Evolutionary conservation across 2,113 vertebrate genomes (phyloP).

Genomic region (Hippocampus zosterae): DNA sequence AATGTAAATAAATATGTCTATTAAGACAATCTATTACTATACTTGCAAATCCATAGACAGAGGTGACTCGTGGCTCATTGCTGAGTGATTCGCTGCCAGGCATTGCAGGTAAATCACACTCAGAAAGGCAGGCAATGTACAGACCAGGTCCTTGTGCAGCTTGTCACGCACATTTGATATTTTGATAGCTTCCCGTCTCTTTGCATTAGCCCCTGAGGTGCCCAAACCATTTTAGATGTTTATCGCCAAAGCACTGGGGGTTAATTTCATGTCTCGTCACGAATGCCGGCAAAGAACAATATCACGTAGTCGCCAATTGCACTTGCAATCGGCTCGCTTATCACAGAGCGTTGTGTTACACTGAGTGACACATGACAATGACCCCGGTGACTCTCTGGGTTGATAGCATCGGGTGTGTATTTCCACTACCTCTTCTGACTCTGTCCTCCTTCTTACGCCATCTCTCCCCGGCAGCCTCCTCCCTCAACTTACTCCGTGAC

Average conservation of each 20-base stretch:
- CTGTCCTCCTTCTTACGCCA: slow-evolving; percentile 19
- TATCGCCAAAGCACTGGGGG: slow-evolving; percentile 71
- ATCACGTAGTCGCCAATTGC: slow-evolving; percentile 53
- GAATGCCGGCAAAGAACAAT: slow-evolving; percentile 48
- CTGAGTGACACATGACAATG: slow-evolving; percentile 76
- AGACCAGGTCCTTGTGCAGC: slow-evolving; percentile 69
- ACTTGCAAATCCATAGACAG: slow-evolving; percentile 3
- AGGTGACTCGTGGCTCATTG: slow-evolving; percentile 28
- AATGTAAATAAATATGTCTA: slow-evolving; percentile 55
- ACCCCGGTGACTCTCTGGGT: slow-evolving; percentile 61
- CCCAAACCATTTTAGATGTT: slow-evolving; percentile 75
- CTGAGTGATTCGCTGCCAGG: slow-evolving; percentile 26
- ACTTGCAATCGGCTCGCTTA: slow-evolving; percentile 57
- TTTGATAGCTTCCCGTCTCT: slow-evolving; percentile 72
- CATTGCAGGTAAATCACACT: slow-evolving; percentile 55
- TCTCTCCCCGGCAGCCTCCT: not conserved
- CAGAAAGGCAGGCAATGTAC: slow-evolving; percentile 59
- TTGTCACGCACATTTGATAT: slow-evolving; percentile 72
- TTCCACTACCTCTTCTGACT: slow-evolving; percentile 37
- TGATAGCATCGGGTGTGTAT: slow-evolving; percentile 66
- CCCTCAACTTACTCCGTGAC: slow-evolving; percentile 38
- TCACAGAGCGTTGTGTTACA: slow-evolving; percentile 61
- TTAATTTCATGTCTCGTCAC: slow-evolving; percentile 73
- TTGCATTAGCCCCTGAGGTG: slow-evolving; percentile 70
- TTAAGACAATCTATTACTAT: slow-evolving; percentile 26